phyloP scores from a whole-genome alignment of 2,113 vertebrate genomes.

The Bos taurus region ARS-UCD2.0 NC_037336.1:73333001-73333500 shows the following conservation, averaged over 20 bases:
- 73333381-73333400: not conserved
- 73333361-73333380: not conserved
- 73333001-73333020: not conserved
- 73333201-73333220: not conserved
- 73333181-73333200: not conserved
- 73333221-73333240: not conserved
- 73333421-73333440: not conserved
- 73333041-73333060: not conserved
- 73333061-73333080: constrained; percentile 36
- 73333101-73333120: not conserved
- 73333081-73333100: not conserved
- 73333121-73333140: not conserved
- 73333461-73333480: not conserved
- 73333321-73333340: not conserved
- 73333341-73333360: no score
- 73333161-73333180: not conserved
- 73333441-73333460: not conserved
- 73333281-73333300: not conserved
- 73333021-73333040: not conserved
- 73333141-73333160: not conserved
- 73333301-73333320: not conserved
- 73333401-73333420: no score
- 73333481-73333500: not conserved
- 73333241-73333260: constrained; percentile 4
- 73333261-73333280: not conserved